Conservation (phyloP, 2,888 invertebrate species). For the Caenorhabditis panamensis region DNA sequence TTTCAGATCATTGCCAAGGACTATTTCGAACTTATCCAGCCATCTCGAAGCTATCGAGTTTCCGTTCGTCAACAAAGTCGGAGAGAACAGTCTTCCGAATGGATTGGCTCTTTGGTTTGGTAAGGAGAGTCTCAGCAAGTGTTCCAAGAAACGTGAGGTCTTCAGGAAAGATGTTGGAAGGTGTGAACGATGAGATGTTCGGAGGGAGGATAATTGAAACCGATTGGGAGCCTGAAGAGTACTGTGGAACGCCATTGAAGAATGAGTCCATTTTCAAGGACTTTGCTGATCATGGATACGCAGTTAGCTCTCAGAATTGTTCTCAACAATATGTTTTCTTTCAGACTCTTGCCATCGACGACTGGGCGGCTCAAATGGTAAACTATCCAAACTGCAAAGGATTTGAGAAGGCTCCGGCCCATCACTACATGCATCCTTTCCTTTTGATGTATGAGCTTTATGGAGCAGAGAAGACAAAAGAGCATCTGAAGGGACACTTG, state of each 20-base stretch:
- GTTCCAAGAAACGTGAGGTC: neutral
- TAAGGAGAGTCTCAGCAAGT: neutral
- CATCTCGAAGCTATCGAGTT: conserved; percentile 59
- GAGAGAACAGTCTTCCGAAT: conserved; percentile 68
- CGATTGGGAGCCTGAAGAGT: conserved; percentile 25
- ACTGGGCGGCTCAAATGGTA: conserved; percentile 67
- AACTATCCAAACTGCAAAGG: conserved; percentile 69
- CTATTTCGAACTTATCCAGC: conserved; percentile 24
- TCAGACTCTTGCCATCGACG: conserved; percentile 64
- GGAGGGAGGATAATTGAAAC: conserved; percentile 16
- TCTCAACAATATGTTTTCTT: neutral
- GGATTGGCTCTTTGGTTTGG: conserved; percentile 65
- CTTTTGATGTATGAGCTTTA: conserved; percentile 1
- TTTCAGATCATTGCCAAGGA: conserved; percentile 48
- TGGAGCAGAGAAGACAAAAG: neutral
- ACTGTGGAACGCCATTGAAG: conserved; percentile 34
- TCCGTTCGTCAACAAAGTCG: conserved; percentile 70
- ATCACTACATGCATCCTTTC: conserved; percentile 68
- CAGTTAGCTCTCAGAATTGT: conserved; percentile 6
- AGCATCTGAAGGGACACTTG: conserved; percentile 21
- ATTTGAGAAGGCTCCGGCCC: conserved; percentile 59
- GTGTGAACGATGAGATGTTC: conserved; percentile 19
- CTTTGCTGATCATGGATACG: conserved; percentile 42
- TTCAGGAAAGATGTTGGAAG: conserved; percentile 54
- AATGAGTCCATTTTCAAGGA: conserved; percentile 56